phyloP scores from a whole-genome alignment of 2,888 invertebrate genomes.

The Augochlorella aurata region DNA sequence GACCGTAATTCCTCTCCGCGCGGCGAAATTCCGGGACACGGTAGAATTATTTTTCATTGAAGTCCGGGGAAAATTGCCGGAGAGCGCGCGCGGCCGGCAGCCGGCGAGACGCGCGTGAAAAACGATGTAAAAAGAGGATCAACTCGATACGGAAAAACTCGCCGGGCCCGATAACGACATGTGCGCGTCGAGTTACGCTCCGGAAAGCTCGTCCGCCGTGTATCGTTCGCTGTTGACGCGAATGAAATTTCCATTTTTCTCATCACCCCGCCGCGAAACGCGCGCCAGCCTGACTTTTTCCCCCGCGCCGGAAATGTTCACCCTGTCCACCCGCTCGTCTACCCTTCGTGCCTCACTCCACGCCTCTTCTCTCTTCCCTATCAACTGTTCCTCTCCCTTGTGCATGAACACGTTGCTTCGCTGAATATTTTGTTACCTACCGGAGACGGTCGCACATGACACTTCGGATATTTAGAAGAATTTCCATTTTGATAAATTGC shows the following conservation, averaged over 20 bases:
- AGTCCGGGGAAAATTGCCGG: neutral
- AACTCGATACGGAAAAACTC: constrained; percentile 34
- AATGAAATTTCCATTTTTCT: constrained; percentile 73
- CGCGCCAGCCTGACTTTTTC: constrained; percentile 5
- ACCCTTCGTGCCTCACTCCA: neutral
- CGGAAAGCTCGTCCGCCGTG: constrained; percentile 23
- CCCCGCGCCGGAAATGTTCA: constrained; percentile 4
- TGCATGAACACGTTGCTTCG: neutral
- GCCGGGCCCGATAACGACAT: constrained; percentile 42
- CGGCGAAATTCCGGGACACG: neutral
- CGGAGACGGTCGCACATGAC: neutral
- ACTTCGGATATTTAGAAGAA: neutral
- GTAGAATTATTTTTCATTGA: constrained; percentile 6
- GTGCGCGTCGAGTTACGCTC: constrained; percentile 47
- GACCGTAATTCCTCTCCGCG: neutral
- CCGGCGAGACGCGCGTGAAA: constrained; percentile 23
- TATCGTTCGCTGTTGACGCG: constrained; percentile 51
- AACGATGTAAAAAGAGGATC: constrained; percentile 34
- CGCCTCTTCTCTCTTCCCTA: neutral
- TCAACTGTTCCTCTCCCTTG: neutral
- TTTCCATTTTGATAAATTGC: neutral
- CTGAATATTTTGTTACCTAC: neutral
- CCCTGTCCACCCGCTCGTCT: neutral
- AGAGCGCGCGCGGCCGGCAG: neutral
- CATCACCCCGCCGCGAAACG: constrained; percentile 23